Evolutionary conservation across 2,113 vertebrate genomes (phyloP), one percentile per base, ranked within the genome.

Genomic region (Cyprinodon tularosa): DNA sequence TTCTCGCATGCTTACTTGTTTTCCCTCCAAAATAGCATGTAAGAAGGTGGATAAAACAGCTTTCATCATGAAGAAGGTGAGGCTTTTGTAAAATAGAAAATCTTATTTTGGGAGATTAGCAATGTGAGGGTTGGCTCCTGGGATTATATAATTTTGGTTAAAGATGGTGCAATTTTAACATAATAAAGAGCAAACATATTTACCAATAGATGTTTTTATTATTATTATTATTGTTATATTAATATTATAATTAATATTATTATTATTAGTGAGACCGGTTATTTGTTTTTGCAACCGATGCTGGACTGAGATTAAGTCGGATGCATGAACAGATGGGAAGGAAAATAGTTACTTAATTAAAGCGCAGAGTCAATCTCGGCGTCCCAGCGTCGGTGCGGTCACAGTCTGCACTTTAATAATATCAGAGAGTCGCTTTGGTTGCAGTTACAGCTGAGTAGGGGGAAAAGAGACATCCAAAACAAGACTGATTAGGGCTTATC

Each of bases 301-400:
- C 45, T 47, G 63, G 75, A 1, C 60, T 42, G 62, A 77, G 68
- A 13, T 47, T 37, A 73, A 71, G 83, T 40, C 72, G 72, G 75
- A 78, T 83, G 80, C 77, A 65, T 79, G 59, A 92, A 92, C 92
- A 93, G 92, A 93, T 92, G 92, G 91, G 86, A 84, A 78, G 82
- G 76, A 64, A 90, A 91, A 89, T 84, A 87, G 85, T 86, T 77
- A 20, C 76, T 92, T 91, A 92, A 92, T 93, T 92, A 92, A 93
- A 93, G 67, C 76, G 86, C 76, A 74, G 89, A 86, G 90, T 92
- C 87, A 84, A 88, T 90, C 77, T 60, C 44, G 42, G 90, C 91
- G 90, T 91, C 90, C 66, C 72, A 72, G 89, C 89, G 90, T 91
- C 90, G 84, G 84, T 77, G 3, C 78, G 74, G 81, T 14, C 80